Base-by-base conservation (phyloP, 2,113 vertebrate genomes). In the Aphelocoma coerulescens region DNA sequence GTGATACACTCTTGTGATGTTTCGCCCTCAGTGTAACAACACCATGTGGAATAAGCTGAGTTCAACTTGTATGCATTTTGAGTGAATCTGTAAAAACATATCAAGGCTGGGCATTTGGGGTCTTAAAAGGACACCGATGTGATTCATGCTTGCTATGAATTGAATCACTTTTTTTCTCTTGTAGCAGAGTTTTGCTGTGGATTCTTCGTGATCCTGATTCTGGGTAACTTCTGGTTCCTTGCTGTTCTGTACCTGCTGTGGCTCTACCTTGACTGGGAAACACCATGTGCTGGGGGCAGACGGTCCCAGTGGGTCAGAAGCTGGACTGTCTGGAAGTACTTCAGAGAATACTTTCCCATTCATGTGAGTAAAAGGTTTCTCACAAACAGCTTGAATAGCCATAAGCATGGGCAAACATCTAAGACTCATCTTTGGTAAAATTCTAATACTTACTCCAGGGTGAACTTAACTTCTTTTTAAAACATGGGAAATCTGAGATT, bases 341-440 rank as follows among this genome's bases (percentile, higher is more conserved):
- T 99, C 93, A 98, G 97, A 63, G 98, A 99, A 84, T 99, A 99
- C 94, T 99, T 99, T 93, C 99, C 99, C 21, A 97, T 99, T 62
- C 97, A 93, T 1, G 99, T 99, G 97, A 98, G 98, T 98, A 90
- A 74, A 91, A 43, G 1, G 4, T 66, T 83, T 67, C 73, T 43
- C 35, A 43, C 73, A 59, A 48, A 22, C 33, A 48, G 27, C n/a
- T 78, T 35, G 51, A 63, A 71, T 61, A 57, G 66, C 65, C 4
- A 13, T 20, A 35, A 65, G n/a, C 0, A 0, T 23, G 37, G 35
- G 32, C 35, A 62, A 32, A 69, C 0, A 3, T 41, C 32, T 33
- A 21, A 51, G 51, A 55, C 17, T 89, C 16, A 23, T 39, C 69
- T 28, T 55, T 35, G 58, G 23, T 85, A 49, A 85, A 93, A 79